These are phyloP conservation scores for Xenotilapia longispinis DNA, from an alignment of 2,113 vertebrate species.

Conservation along the genomic window DNA sequence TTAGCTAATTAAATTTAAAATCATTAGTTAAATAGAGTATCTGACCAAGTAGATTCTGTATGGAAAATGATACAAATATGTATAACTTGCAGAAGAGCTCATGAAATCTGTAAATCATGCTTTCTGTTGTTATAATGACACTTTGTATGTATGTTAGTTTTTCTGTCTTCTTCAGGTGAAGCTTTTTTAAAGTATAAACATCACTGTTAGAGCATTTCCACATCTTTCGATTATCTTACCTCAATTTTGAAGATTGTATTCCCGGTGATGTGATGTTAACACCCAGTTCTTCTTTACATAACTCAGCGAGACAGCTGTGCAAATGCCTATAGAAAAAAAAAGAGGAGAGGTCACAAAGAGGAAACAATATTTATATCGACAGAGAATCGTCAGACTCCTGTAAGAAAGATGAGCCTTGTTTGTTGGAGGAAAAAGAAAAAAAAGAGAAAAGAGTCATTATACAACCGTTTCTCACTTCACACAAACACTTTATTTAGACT, in stretches of 20 bases:
- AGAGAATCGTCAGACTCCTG: slow-evolving; percentile 16
- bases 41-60: neutral
- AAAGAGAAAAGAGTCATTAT: slow-evolving; percentile 21
- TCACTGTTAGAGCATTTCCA: neutral
- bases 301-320: neutral
- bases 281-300: neutral
- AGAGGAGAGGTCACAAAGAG: neutral
- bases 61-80: neutral
- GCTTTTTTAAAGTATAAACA: neutral
- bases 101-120: neutral
- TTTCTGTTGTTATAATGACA: neutral
- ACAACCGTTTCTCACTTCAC: slow-evolving; percentile 45
- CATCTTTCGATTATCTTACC: neutral
- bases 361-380: slow-evolving; percentile 13
- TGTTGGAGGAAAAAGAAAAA: neutral
- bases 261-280: neutral
- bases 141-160: neutral
- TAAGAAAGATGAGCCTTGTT: slow-evolving; percentile 28
- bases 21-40: neutral
- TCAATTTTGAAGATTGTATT: neutral
- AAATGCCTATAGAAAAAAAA: neutral
- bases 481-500: slow-evolving; percentile 56
- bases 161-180: neutral
- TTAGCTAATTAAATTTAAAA: neutral
- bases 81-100: neutral